phyloP scores from a whole-genome alignment of 2,797 vertebrate species.

The Lateolabrax maculatus region DNA sequence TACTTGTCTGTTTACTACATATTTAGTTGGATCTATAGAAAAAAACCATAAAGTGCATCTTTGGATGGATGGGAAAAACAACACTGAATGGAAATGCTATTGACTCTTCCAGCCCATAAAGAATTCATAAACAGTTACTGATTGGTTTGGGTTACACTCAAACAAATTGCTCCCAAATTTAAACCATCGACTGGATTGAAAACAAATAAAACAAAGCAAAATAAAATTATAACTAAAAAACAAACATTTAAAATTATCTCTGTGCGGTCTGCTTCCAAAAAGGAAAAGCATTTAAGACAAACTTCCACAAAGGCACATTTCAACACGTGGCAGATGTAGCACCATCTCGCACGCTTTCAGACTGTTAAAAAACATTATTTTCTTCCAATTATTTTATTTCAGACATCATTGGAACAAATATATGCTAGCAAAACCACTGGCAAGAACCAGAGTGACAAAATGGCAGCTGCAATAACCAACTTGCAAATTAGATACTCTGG shows the following conservation, averaged over 20 bases:
- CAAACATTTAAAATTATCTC: conserved; percentile 64
- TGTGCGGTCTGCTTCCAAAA: conserved; percentile 42
- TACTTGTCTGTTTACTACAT: conserved; percentile 28
- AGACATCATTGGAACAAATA: conserved; percentile 40
- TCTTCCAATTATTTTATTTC: conserved; percentile 43
- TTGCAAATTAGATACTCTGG: conserved; percentile 21
- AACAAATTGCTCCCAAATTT: conserved; percentile 66
- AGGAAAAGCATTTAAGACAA: conserved; percentile 50
- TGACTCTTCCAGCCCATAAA: conserved; percentile 52
- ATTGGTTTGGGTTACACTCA: conserved; percentile 51
- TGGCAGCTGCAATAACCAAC: conserved; percentile 26
- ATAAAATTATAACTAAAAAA: conserved; percentile 62
- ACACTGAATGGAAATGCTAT: conserved; percentile 68
- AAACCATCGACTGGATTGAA: conserved; percentile 40
- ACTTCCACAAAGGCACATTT: conserved; percentile 55
- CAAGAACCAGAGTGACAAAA: conserved; percentile 35
- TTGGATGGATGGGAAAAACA: conserved; percentile 64
- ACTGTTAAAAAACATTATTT: conserved; percentile 57
- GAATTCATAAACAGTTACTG: conserved; percentile 42
- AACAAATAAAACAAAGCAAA: conserved; percentile 56
- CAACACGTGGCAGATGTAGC: conserved; percentile 46
- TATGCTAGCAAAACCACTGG: conserved; percentile 37
- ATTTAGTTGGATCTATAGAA: conserved; percentile 50
- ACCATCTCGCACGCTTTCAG: conserved; percentile 33
- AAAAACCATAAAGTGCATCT: conserved; percentile 82